Conservation (phyloP, 2,797 vertebrate species). For the Labeo calbasu region DNA sequence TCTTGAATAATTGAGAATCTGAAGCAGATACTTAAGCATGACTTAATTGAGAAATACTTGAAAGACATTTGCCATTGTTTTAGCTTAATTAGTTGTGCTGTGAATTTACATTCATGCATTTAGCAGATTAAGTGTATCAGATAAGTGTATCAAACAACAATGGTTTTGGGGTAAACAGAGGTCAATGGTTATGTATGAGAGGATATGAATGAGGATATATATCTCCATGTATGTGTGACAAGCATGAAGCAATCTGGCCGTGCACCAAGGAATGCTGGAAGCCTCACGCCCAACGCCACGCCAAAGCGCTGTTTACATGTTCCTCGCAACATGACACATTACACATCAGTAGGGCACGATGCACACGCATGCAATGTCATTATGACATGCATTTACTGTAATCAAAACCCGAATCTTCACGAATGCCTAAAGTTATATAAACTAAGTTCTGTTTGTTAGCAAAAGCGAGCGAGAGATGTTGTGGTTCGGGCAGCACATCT, state of each 20-base stretch:
- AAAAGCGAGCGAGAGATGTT: background rate
- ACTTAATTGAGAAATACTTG: slow-evolving; percentile 3
- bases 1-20: background rate
- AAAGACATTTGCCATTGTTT: background rate
- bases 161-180: background rate
- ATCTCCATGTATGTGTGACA: slow-evolving; percentile 46
- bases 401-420: background rate
- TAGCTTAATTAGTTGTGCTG: background rate
- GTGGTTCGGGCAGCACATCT: slow-evolving; percentile 74
- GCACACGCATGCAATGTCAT: background rate
- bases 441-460: slow-evolving; percentile 3
- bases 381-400: background rate
- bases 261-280: slow-evolving; percentile 75
- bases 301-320: slow-evolving; percentile 1
- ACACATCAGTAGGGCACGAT: background rate
- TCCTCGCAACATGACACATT: background rate
- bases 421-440: background rate
- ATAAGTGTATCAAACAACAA: background rate
- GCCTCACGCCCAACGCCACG: slow-evolving; percentile 56
- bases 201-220: background rate
- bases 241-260: slow-evolving; percentile 81
- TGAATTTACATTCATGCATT: background rate
- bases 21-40: background rate
- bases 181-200: background rate
- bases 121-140: background rate